Evolutionary conservation across 2,888 invertebrate genomes (phyloP), one percentile per base, ranked within the genome.

Genomic region (Thelaira solivaga): DNA sequence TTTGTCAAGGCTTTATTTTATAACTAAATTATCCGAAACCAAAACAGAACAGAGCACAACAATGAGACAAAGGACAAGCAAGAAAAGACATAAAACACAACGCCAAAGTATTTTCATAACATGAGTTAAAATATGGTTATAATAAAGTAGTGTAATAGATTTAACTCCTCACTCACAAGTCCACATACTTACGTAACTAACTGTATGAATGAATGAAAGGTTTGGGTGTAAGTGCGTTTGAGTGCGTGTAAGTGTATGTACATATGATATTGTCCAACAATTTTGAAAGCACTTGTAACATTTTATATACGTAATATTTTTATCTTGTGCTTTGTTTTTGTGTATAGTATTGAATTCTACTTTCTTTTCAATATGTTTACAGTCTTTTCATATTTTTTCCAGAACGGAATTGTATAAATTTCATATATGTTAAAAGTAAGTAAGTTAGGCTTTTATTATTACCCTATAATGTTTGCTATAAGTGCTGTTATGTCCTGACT

Each of bases 1-100:
- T 76, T 76, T 76, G 76, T 71, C 76, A 71, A 67, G 65, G 53
- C 59, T 71, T 43, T 71, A 59, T 59, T 76, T 76, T 76, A 67
- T 67, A 65, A 76, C 65, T 61, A 76, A 65, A 76, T 76, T 76
- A 76, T 43, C 51, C 53, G 53, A 62, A 55, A 57, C 41, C 34
- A 47, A 26, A 49, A 49, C 8, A n/a, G n/a, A n/a, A n/a, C n/a
- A n/a, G n/a, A n/a, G n/a, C n/a, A n/a, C n/a, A 59, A 51, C 31
- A 47, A 61, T 43, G 47, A 39, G 34, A 61, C 61, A 51, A 61
- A 47, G 31, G 51, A 51, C 39, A 49, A 39, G 36, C 22, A 43
- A 45, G 16, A 24, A n/a, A 20, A 45, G 16, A 24, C 18, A 20
- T 24, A 61, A 61, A 24, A 34, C n/a, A n/a, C 31, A 62, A 41